phyloP scores from a whole-genome alignment of 2,113 vertebrate species.

The Ameiurus melas region DNA sequence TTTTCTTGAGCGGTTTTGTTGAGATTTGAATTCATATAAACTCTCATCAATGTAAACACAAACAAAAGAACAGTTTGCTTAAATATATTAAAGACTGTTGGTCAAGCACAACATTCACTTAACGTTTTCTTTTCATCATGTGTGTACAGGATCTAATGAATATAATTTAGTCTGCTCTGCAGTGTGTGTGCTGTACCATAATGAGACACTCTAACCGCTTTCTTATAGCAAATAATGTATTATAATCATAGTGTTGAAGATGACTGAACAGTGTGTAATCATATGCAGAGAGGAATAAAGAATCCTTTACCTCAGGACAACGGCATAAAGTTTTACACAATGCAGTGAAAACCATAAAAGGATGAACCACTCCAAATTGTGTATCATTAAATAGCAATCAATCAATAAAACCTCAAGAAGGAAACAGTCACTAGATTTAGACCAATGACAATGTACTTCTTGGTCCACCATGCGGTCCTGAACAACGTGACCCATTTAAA shows the following conservation, averaged over 20 bases:
- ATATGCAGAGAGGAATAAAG: slow-evolving; percentile 18
- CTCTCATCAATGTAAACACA: background rate
- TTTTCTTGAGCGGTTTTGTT: background rate
- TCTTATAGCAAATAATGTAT: slow-evolving; percentile 62
- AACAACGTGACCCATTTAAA: background rate
- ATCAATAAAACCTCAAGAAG: background rate
- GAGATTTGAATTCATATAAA: background rate
- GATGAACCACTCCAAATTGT: background rate
- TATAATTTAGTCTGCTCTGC: slow-evolving; percentile 15
- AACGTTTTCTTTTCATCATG: background rate
- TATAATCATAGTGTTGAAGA: slow-evolving; percentile 54
- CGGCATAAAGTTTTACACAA: background rate
- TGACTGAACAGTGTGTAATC: slow-evolving; percentile 53
- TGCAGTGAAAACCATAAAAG: background rate
- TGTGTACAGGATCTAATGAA: background rate
- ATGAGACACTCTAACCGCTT: slow-evolving; percentile 44
- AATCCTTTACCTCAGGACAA: background rate
- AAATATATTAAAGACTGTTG: background rate
- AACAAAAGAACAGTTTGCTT: background rate
- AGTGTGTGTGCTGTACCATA: slow-evolving; percentile 13
- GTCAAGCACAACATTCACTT: background rate
- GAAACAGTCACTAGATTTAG: background rate
- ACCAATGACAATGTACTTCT: background rate
- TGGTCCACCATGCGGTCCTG: background rate
- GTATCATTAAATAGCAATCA: background rate